These are phyloP conservation scores for Papilio glaucus DNA, from an alignment of 1,140 invertebrate genomes.

Conservation along the genomic window DNA sequence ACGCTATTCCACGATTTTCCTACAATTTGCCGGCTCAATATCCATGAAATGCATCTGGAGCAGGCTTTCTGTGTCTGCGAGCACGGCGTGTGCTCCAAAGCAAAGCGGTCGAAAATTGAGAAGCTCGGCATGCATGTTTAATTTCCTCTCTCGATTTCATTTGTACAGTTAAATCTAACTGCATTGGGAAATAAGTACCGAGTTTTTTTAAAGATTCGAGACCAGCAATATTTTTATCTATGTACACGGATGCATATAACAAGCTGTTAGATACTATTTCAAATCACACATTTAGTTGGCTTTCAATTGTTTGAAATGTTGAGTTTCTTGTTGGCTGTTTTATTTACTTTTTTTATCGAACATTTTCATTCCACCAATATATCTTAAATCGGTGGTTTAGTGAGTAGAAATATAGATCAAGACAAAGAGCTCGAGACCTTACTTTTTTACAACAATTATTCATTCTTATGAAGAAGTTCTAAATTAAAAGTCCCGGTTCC, in stretches of 20 bases:
- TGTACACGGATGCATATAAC: neutral
- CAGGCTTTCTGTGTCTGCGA: neutral
- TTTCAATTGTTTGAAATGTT: neutral
- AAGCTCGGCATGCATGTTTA: constrained; percentile 7
- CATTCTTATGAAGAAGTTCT: too few species aligned
- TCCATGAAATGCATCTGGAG: constrained; percentile 11
- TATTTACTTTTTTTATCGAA: too few species aligned
- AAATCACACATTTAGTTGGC: neutral
- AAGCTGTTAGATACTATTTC: too few species aligned
- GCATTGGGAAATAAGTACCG: neutral
- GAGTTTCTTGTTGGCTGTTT: too few species aligned
- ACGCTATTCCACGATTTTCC: neutral
- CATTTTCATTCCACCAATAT: too few species aligned
- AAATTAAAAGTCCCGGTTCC: neutral
- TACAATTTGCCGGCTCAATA: neutral
- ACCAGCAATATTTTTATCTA: neutral
- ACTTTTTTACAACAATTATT: too few species aligned
- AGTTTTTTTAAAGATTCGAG: neutral
- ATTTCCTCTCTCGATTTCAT: constrained; percentile 16
- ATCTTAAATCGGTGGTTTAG: too few species aligned
- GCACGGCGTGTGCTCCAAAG: neutral
- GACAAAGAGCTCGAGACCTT: too few species aligned
- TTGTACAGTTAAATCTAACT: constrained; percentile 19
- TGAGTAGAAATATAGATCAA: too few species aligned
- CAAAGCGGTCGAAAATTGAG: neutral